A percentile compares a stretch with the other conserved stretches of the same genome.
Conservation (phyloP, 2,113 vertebrate genomes). For the Heliornis fulica region DNA sequence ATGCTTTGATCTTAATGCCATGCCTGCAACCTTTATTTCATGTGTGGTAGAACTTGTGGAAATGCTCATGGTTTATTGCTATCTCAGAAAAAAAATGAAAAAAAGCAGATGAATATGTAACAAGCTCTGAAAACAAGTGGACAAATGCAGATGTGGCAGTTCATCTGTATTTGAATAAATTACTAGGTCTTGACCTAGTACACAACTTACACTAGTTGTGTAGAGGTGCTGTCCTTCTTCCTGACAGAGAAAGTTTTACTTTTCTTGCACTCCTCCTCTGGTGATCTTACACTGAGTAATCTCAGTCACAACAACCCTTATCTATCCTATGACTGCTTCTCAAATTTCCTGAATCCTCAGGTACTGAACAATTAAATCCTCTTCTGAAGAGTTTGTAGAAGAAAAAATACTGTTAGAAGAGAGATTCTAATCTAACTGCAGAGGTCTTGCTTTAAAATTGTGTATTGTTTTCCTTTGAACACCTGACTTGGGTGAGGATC, state of each 20-base stretch:
- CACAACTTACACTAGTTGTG: fast-evolving
- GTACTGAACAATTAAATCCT: neutral
- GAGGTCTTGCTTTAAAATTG: neutral
- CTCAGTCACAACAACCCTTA: neutral
- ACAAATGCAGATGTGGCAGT: neutral
- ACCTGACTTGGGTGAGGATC: neutral
- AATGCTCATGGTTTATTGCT: neutral
- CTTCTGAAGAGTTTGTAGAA: neutral
- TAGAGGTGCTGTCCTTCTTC: neutral
- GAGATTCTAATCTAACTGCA: neutral
- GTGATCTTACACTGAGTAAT: neutral
- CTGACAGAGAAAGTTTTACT: neutral
- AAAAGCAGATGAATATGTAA: neutral
- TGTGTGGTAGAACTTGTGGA: neutral
- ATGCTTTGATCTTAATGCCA: neutral
- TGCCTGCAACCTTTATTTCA: neutral
- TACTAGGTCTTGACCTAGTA: neutral
- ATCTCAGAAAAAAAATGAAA: neutral
- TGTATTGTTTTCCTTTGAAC: neutral
- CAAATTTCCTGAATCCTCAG: neutral
- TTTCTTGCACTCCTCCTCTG: neutral
- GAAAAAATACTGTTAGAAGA: neutral
- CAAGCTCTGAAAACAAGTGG: neutral
- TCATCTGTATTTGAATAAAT: neutral
- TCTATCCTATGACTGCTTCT: neutral